Conservation (phyloP, 2,888 invertebrate species). For the Pseudolycoriella hygida region DNA sequence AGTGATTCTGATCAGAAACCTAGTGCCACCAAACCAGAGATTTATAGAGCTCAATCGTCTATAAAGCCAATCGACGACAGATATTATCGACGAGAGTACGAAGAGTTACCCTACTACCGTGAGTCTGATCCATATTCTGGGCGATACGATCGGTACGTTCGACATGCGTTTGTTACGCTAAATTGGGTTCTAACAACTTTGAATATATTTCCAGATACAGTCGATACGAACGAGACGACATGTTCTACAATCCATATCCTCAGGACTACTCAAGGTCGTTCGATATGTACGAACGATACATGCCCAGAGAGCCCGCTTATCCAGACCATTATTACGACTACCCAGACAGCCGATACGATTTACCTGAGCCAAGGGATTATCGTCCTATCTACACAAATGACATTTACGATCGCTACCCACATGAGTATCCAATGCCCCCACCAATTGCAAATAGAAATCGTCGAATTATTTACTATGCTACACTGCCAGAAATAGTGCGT, state of each 20-base stretch:
- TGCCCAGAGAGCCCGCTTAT: constrained; percentile 22
- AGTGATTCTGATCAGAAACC: constrained; percentile 1
- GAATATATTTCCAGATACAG: constrained; percentile 10
- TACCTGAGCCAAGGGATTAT: constrained; percentile 23
- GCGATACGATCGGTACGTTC: constrained; percentile 24
- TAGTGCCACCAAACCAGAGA: constrained; percentile 6
- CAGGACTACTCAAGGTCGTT: constrained; percentile 17
- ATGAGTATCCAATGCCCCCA: constrained; percentile 18
- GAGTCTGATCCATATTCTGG: constrained; percentile 21
- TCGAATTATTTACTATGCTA: constrained; percentile 52
- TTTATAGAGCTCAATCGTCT: constrained; percentile 2
- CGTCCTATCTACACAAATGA: constrained; percentile 20
- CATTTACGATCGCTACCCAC: constrained; percentile 26
- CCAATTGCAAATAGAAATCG: constrained; percentile 14
- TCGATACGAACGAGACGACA: constrained; percentile 22
- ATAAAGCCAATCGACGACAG: background rate
- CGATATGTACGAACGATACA: constrained; percentile 14
- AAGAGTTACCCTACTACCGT: background rate
- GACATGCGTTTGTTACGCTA: background rate
- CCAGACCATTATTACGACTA: constrained; percentile 26
- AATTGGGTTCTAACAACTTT: background rate
- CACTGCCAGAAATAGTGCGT: constrained; percentile 47
- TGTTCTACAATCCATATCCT: constrained; percentile 23
- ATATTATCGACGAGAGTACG: background rate
- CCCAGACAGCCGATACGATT: constrained; percentile 25